Evolutionary conservation across 2,888 invertebrate genomes (phyloP).

Genomic region (Epinotia nisella): DNA sequence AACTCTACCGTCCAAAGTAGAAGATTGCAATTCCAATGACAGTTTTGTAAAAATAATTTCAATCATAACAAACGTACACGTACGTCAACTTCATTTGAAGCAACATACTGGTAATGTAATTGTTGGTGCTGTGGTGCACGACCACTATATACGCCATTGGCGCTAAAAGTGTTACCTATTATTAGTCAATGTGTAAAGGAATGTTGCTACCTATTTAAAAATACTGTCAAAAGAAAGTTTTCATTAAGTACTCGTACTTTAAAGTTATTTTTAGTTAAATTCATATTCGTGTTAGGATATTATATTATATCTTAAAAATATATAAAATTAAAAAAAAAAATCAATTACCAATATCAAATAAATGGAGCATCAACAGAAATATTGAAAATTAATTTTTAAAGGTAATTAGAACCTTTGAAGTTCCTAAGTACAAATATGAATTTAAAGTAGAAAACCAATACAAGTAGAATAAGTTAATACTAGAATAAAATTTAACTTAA

Average conservation of each 20-base stretch:
- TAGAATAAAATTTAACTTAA: background rate
- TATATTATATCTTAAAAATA: slow-evolving; percentile 1
- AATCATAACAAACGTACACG: too few relatives aligned
- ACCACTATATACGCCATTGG: background rate
- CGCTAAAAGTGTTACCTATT: background rate
- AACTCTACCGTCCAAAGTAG: too few relatives aligned
- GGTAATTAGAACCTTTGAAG: slow-evolving; percentile 8
- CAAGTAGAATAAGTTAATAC: slow-evolving; percentile 10
- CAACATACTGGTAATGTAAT: too few relatives aligned
- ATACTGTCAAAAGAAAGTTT: slow-evolving; percentile 24
- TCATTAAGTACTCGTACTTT: slow-evolving; percentile 26
- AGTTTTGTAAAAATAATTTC: too few relatives aligned
- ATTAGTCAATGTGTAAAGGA: slow-evolving; percentile 5
- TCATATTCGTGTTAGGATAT: slow-evolving; percentile 1
- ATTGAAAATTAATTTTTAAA: slow-evolving; percentile 30
- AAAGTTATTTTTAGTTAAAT: background rate
- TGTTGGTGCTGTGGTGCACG: background rate
- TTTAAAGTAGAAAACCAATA: too few relatives aligned
- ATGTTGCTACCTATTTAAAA: slow-evolving; percentile 32
- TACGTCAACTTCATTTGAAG: background rate
- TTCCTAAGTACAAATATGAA: slow-evolving; percentile 27
- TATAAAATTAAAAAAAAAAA: background rate
- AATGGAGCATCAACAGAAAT: background rate
- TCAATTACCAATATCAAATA: background rate
- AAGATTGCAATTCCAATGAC: too few relatives aligned